Evolutionary conservation across 2,797 vertebrate genomes (phyloP).

Genomic region (Sphenopsis melanotis): DNA sequence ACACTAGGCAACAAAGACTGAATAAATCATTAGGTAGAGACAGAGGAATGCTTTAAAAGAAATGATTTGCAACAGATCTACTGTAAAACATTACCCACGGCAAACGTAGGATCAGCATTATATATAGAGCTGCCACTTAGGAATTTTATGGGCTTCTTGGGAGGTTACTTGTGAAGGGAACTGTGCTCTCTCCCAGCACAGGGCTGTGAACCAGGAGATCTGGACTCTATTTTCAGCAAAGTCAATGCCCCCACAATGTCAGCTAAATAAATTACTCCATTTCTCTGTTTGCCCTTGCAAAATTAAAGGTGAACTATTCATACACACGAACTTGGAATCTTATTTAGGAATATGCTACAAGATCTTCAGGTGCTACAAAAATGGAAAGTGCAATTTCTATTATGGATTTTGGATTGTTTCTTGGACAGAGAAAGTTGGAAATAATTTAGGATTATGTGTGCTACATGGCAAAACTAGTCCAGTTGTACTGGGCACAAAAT

Average conservation of each 20-base stretch:
- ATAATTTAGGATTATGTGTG: neutral
- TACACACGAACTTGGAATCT: neutral
- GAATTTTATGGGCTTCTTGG: constrained; percentile 62
- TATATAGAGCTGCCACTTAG: constrained; percentile 46
- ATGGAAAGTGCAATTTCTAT: neutral
- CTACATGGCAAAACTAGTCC: neutral
- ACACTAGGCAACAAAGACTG: constrained; percentile 28
- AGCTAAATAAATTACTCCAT: constrained; percentile 24
- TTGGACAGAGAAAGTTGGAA: neutral
- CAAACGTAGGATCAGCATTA: constrained; percentile 54
- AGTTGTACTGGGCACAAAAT: neutral
- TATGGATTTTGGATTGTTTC: neutral
- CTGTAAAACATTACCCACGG: constrained; percentile 45
- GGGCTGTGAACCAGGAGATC: neutral
- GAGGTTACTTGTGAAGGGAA: neutral
- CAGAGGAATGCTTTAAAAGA: constrained; percentile 31
- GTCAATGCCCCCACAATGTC: constrained; percentile 2
- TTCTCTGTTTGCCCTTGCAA: constrained; percentile 25
- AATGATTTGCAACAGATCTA: constrained; percentile 59
- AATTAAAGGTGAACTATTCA: neutral
- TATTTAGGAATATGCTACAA: neutral
- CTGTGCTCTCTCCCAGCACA: neutral
- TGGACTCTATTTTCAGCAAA: constrained; percentile 40
- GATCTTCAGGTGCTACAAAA: neutral
- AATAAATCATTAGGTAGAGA: constrained; percentile 53